Conservation (phyloP, 2,797 vertebrate genomes). For the Dicrostonyx torquatus region DNA sequence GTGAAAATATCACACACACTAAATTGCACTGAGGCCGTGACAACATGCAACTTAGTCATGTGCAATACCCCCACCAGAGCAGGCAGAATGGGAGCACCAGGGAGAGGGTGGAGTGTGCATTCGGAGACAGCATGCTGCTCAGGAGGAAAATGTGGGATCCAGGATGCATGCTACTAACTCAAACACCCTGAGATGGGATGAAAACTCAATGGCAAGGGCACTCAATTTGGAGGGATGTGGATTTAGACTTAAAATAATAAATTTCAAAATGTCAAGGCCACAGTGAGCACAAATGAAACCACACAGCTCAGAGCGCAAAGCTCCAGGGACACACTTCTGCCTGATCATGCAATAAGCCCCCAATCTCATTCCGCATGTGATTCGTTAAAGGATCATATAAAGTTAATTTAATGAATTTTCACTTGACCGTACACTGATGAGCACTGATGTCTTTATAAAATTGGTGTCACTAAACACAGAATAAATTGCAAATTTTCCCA, state of each 20-base stretch:
- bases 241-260: constrained; percentile 48
- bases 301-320: constrained; percentile 43
- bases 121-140: constrained; percentile 87
- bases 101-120: constrained; percentile 86
- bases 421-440: constrained; percentile 16
- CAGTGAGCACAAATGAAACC: background rate
- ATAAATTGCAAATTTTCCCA: constrained; percentile 11
- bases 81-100: constrained; percentile 88
- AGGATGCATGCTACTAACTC: constrained; percentile 83
- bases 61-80: constrained; percentile 92
- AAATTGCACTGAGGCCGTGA: constrained; percentile 91
- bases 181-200: constrained; percentile 67
- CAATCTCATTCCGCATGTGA: constrained; percentile 24
- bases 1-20: constrained; percentile 92
- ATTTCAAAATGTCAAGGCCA: constrained; percentile 57
- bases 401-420: constrained; percentile 2
- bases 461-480: constrained; percentile 14
- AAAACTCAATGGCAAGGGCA: constrained; percentile 62
- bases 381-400: constrained; percentile 15
- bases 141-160: constrained; percentile 83
- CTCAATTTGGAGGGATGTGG: constrained; percentile 19
- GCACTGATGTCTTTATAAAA: constrained; percentile 38
- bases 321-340: background rate
- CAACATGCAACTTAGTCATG: constrained; percentile 93
- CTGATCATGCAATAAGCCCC: constrained; percentile 59